phyloP scores from a whole-genome alignment of 1,140 invertebrate genomes.

The Hyles vespertilio region DNA sequence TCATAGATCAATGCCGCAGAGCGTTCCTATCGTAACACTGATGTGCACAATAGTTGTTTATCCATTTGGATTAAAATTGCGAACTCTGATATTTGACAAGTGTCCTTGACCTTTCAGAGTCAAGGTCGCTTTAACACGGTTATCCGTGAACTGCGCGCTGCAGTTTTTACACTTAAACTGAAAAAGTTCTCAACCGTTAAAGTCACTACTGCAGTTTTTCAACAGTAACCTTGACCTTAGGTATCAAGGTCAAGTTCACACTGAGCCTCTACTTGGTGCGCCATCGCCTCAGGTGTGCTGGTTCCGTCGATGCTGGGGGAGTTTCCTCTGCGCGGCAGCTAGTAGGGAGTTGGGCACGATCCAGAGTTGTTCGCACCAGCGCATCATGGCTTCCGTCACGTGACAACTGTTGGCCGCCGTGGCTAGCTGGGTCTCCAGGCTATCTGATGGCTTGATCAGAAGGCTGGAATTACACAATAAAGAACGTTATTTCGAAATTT shows the following conservation, averaged over 20 bases:
- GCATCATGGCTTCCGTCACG: conserved; percentile 87
- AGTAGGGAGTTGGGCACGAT: conserved; percentile 80
- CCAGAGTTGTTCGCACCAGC: conserved; percentile 85
- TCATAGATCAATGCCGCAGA: no score
- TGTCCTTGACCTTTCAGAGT: no score
- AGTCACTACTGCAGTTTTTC: conserved; percentile 2
- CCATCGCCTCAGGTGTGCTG: conserved; percentile 46
- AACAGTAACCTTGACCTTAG: conserved; percentile 17
- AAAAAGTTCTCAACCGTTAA: neutral
- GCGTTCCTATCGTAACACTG: no score
- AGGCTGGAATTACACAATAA: conserved; percentile 49
- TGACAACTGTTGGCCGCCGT: conserved; percentile 89
- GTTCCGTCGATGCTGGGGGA: conserved; percentile 40
- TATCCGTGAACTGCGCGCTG: no score
- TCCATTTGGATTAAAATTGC: no score
- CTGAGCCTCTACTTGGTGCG: neutral
- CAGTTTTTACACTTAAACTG: no score
- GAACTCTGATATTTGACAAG: no score
- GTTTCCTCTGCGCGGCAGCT: conserved; percentile 52
- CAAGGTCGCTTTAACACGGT: no score
- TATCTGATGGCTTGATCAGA: conserved; percentile 75
- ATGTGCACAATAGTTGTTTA: no score
- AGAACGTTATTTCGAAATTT: neutral
- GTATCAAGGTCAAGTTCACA: conserved; percentile 14
- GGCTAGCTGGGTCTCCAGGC: conserved; percentile 83